Percentiles rank a stretch among this genome's conserved stretches.
Conservation (phyloP, 2,113 vertebrate genomes). For the Crypturellus undulatus region DNA sequence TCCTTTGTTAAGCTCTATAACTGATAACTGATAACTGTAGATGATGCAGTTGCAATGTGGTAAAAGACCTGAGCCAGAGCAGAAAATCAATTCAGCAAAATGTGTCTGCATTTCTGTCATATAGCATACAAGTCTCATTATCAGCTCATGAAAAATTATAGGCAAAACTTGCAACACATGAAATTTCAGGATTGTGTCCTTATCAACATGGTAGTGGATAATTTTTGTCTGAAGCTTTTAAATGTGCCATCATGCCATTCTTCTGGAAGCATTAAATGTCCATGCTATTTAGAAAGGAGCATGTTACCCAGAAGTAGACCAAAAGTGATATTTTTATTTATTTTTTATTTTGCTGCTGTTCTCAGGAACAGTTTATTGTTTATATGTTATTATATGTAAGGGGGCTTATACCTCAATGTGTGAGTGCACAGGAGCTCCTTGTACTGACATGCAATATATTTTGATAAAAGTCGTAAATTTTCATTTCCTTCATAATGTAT, state of each 20-base stretch:
- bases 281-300: not conserved
- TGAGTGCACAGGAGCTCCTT: not conserved
- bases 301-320: not conserved
- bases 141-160: not conserved
- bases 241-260: not conserved
- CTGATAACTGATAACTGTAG: not conserved
- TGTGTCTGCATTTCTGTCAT: not conserved
- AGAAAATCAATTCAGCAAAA: not conserved
- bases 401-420: not conserved
- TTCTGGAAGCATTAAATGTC: not conserved
- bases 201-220: not conserved
- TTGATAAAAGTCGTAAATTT: not conserved
- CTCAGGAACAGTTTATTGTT: not conserved
- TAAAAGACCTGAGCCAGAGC: accelerated
- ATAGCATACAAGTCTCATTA: not conserved
- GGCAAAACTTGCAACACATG: not conserved
- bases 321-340: not conserved
- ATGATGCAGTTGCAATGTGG: not conserved
- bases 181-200: not conserved
- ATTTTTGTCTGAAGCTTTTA: not conserved
- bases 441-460: not conserved
- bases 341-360: not conserved
- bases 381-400: no score
- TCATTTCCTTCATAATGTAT: not conserved
- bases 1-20: not conserved